Base-by-base conservation (phyloP, 2,113 vertebrate species). In the Cebidichthys violaceus region DNA sequence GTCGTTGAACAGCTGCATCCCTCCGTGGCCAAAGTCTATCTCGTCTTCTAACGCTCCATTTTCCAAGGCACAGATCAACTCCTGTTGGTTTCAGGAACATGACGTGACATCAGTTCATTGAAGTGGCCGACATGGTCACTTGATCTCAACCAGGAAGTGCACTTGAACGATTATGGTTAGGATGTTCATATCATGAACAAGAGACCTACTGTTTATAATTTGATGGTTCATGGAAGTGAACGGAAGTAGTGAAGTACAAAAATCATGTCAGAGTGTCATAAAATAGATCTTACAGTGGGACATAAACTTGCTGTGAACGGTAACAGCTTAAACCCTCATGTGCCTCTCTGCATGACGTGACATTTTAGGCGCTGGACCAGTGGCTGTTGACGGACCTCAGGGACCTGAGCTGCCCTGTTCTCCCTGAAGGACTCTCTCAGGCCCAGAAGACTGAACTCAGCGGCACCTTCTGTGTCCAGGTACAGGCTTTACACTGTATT, bases 351-450 rank as follows among this genome's bases (percentile, higher is more conserved):
- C 9, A 33, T 75, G 37, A 29, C 37, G n/a, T 68, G 27, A 64
- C 15, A 41, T 79, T 79, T n/a, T 94, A 98, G 89, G 96, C 95
- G 0, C 94, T 99, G 93, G 97, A 99, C 78, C 98, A 99, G 67
- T 99, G 98, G 98, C 95, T 99, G 75, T 91, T 98, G 90, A 97
- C 97, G 0, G 97, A 99, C 90, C 94, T 99, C 52, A 95, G 96
- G 91, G 97, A 98, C 90, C 93, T 99, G 88, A 96, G 96, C 69
- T 85, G 95, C 75, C 95, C 96, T 3, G 29, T 98, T 90, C 96
- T 99, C 35, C 98, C 98, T 24, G 92, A 90, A 41, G 92, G 93
- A n/a, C 89, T 98, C 45, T 90, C 95, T 77, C 92, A 94, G 83
- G 87, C 92, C 61, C 94, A 95, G 55, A 98, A 97, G 92, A 96